Evolutionary conservation across 1,140 invertebrate species (phyloP), one percentile per base, ranked within the genome.

Genomic region (Tetragonula clypearis): DNA sequence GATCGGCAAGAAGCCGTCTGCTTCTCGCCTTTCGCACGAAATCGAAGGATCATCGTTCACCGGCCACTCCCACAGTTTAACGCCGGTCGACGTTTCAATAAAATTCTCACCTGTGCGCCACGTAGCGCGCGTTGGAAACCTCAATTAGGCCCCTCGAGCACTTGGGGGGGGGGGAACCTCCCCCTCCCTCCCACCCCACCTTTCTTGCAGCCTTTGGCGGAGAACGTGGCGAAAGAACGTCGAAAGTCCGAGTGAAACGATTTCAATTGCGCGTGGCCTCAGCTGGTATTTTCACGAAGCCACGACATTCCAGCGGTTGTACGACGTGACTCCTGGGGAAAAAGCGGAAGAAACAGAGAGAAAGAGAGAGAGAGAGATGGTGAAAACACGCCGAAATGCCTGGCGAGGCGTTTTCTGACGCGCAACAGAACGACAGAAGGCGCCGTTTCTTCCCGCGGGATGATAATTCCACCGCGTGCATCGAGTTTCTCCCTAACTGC

Each of bases 381-480:
- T 56, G 55, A 84, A 84, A 84, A 79, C 82, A 79, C 82, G 68
- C 26, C 82, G 77, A 84, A 84, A 84, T 76, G 60, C 49, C 53
- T n/a, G 49, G 15, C 14, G 60, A 41, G 35, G 53, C 68, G 56
- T 73, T n/a, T n/a, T 41, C 65, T 17, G 71, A 60, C 49, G 65
- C 14, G 55, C 15, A 23, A 11, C 23, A 26, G 58, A 49, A n/a
- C 49, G 71, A 55, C 82, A 84, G 82, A 84, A 72, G 82, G 82
- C 78, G 56, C 83, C 82, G 35, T 78, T 75, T 80, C 88, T 86
- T 89, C 75, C n/a, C 35, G 2, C 72, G n/a, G 19, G 74, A 87
- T 79, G 83, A 84, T 89, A 81, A 86, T 89, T 82, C 77, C 80
- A 60, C 74, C 76, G 66, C 75, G 84, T 77, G 83, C 69, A 74